Base-by-base conservation (phyloP, 2,113 vertebrate species). In the Heptranchias perlo region DNA sequence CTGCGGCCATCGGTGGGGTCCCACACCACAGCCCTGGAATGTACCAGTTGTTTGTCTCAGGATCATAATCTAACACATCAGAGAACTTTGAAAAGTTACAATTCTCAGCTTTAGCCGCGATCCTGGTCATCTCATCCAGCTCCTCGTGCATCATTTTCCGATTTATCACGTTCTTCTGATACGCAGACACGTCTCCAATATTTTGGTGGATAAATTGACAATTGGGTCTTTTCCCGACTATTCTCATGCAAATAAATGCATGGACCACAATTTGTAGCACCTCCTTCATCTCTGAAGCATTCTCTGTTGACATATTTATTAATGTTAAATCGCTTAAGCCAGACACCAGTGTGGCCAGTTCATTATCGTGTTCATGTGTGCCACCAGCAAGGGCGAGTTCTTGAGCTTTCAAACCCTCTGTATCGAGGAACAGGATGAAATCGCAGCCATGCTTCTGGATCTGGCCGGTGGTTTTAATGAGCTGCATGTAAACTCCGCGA, bases 11-110 rank as follows among this genome's bases (percentile, higher is more conserved):
- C 4, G 25, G 96, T 4, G 49, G 96, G 18, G 39, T 96, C 31
- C 96, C 76, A 58, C 67, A 58, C 95, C 73, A 96, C 54, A 96
- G 47, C 39, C 76, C 76, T 14, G 96, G 49, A 4, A 96, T 96
- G 44, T 96, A 87, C 96, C 96, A 96, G 76, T 96, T 96, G 25
- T 89, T 39, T 61, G 18, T 47, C 69, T 86, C 35, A 11, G 78
- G 23, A 16, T 96, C 39, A 54, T 96, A 54, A 23, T 95, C 94
- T 65, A 95, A 28, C 0, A 95, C 31, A 65, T 65, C 58, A 2
- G 58, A 65, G 61, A 95, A 95, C 25, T 61, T 39, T 61, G 61
- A 65, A 62, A 65, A n/a, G 6, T 54, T 54, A n/a, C n/a, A 7
- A 13, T 65, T 73, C 65, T 95, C 58, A 23, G 54, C 31, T 62